These are phyloP conservation scores for Harpagus bidentatus DNA, from an alignment of 2,113 vertebrate genomes.

Conservation along the genomic window DNA sequence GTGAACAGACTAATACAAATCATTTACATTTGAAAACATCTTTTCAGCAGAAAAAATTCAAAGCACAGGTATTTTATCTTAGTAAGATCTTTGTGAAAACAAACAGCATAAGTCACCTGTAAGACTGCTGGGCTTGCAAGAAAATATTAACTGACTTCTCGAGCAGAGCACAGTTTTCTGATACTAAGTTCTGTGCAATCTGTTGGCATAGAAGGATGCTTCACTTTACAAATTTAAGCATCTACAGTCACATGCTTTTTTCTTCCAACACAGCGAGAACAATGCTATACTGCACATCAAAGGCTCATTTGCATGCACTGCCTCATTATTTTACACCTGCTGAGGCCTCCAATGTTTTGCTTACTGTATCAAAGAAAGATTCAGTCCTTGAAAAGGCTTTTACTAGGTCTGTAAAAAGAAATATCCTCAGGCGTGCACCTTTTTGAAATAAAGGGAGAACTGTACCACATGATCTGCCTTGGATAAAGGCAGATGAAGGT, in stretches of 20 bases:
- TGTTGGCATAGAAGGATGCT: neutral
- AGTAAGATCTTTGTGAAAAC: neutral
- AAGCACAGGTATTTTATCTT: neutral
- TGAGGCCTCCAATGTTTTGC: neutral
- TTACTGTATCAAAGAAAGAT: neutral
- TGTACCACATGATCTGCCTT: neutral
- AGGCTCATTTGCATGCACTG: neutral
- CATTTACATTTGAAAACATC: neutral
- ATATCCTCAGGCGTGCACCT: neutral
- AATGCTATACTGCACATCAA: neutral
- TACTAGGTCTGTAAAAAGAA: neutral
- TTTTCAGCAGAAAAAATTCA: conserved; percentile 18
- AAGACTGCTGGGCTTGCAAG: conserved; percentile 16
- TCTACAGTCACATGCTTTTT: neutral
- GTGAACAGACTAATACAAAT: neutral
- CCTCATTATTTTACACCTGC: conserved; percentile 32
- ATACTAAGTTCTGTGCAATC: neutral
- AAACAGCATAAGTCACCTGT: neutral
- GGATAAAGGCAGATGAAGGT: neutral
- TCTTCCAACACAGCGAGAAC: neutral
- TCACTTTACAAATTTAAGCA: neutral
- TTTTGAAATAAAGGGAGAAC: neutral
- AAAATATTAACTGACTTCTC: conserved; percentile 4
- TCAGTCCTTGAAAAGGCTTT: neutral
- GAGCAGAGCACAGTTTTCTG: neutral